phyloP scores from a whole-genome alignment of 2,888 invertebrate species.

The Drosophila meridionalis region DNA sequence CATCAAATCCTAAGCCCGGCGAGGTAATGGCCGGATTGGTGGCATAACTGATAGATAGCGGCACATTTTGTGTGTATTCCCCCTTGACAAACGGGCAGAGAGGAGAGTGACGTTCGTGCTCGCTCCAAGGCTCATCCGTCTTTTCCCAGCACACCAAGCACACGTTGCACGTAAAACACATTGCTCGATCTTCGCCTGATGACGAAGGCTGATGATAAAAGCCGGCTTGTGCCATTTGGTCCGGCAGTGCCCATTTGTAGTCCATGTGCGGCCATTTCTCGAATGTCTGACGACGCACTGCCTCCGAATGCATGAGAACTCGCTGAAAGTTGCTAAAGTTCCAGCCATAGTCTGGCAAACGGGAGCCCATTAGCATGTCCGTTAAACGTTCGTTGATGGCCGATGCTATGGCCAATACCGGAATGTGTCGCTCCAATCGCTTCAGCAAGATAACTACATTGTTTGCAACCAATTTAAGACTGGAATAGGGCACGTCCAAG shows the following conservation, averaged over 20 bases:
- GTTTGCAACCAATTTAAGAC: constrained; percentile 91
- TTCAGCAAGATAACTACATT: constrained; percentile 93
- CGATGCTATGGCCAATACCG: constrained; percentile 94
- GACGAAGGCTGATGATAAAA: constrained; percentile 97
- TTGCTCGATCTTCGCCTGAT: constrained; percentile 96
- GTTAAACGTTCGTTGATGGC: constrained; percentile 94
- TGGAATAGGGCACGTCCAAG: constrained; percentile 91
- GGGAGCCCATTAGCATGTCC: constrained; percentile 88
- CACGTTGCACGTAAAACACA: constrained; percentile 98
- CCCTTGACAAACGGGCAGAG: constrained; percentile 97
- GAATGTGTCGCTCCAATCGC: constrained; percentile 92
- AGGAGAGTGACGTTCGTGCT: constrained; percentile 97
- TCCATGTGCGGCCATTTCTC: constrained; percentile 98
- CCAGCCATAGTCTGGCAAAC: constrained; percentile 84
- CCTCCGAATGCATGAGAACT: constrained; percentile 95
- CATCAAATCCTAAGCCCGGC: constrained; percentile 83
- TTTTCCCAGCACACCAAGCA: constrained; percentile 99
- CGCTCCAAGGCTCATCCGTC: constrained; percentile 98
- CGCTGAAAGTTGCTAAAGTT: constrained; percentile 84
- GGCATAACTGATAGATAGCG: constrained; percentile 93
- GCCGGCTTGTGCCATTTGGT: constrained; percentile 98
- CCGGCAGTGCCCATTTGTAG: constrained; percentile 98
- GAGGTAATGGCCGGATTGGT: constrained; percentile 90
- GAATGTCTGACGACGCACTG: constrained; percentile 95
- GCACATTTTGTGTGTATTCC: constrained; percentile 97